phyloP scores from a whole-genome alignment of 2,113 vertebrate genomes.

The Rhea pennata region DNA sequence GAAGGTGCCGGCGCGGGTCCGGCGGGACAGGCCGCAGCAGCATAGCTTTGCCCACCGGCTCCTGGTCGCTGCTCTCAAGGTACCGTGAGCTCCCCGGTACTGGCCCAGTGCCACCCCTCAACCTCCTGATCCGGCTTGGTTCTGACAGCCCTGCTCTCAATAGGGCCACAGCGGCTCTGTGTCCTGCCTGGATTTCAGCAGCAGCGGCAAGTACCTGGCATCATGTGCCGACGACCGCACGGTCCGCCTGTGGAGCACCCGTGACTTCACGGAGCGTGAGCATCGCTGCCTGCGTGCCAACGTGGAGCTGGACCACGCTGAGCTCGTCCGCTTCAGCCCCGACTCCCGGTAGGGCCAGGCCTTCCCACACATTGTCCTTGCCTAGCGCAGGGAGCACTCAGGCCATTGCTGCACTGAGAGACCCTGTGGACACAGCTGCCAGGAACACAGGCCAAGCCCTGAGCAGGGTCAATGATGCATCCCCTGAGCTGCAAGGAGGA shows the following conservation, averaged over 20 bases:
- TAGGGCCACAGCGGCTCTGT: slow-evolving; percentile 89
- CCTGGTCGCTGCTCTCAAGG: slow-evolving; percentile 89
- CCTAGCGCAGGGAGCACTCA: fast-evolving
- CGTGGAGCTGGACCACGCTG: slow-evolving; percentile 90
- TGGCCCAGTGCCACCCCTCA: too few relatives aligned
- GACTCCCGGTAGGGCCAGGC: slow-evolving; percentile 84
- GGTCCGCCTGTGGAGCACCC: slow-evolving; percentile 93
- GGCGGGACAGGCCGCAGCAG: slow-evolving; percentile 84
- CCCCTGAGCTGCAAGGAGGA: neutral
- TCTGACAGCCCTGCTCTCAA: neutral
- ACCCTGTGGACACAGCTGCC: neutral
- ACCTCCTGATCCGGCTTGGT: too few relatives aligned
- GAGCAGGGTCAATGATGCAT: neutral
- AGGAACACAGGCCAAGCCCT: too few relatives aligned
- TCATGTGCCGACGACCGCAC: slow-evolving; percentile 93
- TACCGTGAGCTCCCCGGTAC: slow-evolving; percentile 29
- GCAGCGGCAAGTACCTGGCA: slow-evolving; percentile 93
- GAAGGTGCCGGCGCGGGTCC: slow-evolving; percentile 78
- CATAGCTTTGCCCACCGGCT: slow-evolving; percentile 87
- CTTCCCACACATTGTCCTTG: fast-evolving
- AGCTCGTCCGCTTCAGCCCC: slow-evolving; percentile 90
- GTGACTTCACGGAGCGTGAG: slow-evolving; percentile 89
- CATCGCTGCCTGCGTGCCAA: slow-evolving; percentile 90
- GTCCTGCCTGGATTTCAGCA: slow-evolving; percentile 93
- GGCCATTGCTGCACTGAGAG: fast-evolving